These are phyloP conservation scores for Notechis scutatus DNA, from an alignment of 2,113 vertebrate species.

Conservation along the genomic window DNA sequence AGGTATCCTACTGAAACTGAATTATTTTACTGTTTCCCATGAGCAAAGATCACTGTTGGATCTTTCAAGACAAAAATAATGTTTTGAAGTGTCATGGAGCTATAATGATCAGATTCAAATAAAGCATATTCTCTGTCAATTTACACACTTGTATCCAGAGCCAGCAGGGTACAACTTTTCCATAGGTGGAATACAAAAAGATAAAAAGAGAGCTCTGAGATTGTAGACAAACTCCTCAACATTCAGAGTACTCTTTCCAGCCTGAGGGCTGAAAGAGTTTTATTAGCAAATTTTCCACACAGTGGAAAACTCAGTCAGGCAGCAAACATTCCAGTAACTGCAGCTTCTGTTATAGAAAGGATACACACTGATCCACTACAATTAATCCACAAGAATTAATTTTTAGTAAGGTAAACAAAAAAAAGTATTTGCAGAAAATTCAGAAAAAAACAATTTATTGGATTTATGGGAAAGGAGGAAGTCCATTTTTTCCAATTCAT, in stretches of 20 bases:
- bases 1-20: background rate
- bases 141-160: slow-evolving; percentile 20
- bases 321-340: background rate
- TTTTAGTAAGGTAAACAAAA: background rate
- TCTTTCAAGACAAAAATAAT: background rate
- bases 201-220: background rate
- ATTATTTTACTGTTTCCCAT: slow-evolving; percentile 3
- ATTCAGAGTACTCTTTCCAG: background rate
- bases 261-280: slow-evolving; percentile 6
- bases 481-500: background rate
- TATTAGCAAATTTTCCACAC: slow-evolving; percentile 14
- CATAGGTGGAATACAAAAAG: background rate
- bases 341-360: background rate
- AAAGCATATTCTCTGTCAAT: slow-evolving; percentile 8
- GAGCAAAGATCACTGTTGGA: slow-evolving; percentile 1
- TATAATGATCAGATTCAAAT: background rate
- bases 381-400: slow-evolving; percentile 5
- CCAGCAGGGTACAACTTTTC: slow-evolving; percentile 8
- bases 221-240: background rate
- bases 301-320: background rate
- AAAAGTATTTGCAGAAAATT: background rate
- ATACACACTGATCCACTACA: background rate
- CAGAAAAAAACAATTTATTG: background rate
- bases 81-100: background rate
- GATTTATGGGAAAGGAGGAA: background rate